phyloP scores from a whole-genome alignment of 1,140 invertebrate species.

The Lordiphosa collinella region DNA sequence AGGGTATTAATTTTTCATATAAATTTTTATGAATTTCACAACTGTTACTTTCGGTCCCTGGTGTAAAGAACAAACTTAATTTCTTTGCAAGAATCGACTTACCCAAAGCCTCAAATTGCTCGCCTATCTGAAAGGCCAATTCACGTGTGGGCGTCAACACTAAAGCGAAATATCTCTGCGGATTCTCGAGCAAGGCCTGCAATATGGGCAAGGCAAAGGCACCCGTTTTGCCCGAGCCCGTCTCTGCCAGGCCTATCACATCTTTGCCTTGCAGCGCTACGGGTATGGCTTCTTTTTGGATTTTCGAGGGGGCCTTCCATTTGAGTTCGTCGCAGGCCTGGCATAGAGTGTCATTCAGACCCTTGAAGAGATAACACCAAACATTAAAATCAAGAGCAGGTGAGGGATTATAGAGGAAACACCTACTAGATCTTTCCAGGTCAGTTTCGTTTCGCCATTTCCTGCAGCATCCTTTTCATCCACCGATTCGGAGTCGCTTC shows the following conservation, averaged over 20 bases:
- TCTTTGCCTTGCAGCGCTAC: conserved; percentile 95
- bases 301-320: conserved; percentile 96
- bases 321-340: conserved; percentile 95
- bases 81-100: conserved; percentile 38
- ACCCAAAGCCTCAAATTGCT: conserved; percentile 97
- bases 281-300: conserved; percentile 96
- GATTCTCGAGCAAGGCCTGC: conserved; percentile 92
- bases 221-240: conserved; percentile 98
- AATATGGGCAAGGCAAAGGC: conserved; percentile 98
- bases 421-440: conserved; percentile 70
- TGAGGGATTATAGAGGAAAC: not conserved
- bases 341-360: conserved; percentile 94
- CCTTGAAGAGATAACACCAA: conserved; percentile 81
- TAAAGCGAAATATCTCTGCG: conserved; percentile 96
- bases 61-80: not conserved
- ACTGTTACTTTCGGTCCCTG: no score
- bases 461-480: conserved; percentile 10
- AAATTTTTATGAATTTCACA: no score
- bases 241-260: conserved; percentile 97
- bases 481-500: conserved; percentile 2
- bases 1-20: no score
- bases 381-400: not conserved
- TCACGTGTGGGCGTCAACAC: conserved; percentile 98
- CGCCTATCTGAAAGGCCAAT: conserved; percentile 96
- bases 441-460: conserved; percentile 37